Conservation (phyloP, 1,140 invertebrate genomes). For the Ridgeia piscesae region DNA sequence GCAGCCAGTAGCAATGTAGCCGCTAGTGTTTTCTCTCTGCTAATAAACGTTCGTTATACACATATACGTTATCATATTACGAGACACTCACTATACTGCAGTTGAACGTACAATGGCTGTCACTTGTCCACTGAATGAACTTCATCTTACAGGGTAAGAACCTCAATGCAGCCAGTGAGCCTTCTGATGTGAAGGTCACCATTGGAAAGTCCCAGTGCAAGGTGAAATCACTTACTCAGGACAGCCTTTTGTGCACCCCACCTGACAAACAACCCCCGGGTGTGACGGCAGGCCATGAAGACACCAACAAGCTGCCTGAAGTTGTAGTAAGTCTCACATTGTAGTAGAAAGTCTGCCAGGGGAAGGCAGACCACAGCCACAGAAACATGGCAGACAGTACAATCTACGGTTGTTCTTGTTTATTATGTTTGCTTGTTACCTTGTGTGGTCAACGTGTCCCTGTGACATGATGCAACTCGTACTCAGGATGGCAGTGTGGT, state of each 20-base stretch:
- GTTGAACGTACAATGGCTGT: neutral
- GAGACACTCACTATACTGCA: no score
- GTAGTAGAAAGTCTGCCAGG: neutral
- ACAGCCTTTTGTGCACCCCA: slow-evolving; percentile 78
- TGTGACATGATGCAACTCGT: no score
- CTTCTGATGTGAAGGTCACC: slow-evolving; percentile 89
- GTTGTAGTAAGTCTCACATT: neutral
- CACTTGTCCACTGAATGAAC: neutral
- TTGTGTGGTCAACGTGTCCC: neutral
- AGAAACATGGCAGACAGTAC: no score
- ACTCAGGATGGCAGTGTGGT: no score
- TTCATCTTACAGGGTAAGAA: slow-evolving; percentile 69
- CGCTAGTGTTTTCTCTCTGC: no score
- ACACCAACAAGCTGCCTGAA: slow-evolving; percentile 50
- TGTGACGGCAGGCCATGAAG: slow-evolving; percentile 63
- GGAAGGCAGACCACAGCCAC: neutral
- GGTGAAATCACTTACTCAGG: slow-evolving; percentile 85
- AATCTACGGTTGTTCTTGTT: no score
- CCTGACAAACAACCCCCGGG: slow-evolving; percentile 75
- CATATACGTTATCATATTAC: no score
- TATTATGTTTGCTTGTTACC: no score
- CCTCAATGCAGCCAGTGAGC: slow-evolving; percentile 86
- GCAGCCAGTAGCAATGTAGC: no score
- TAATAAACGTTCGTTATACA: no score
- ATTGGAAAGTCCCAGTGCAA: slow-evolving; percentile 87